Evolutionary conservation across 2,797 vertebrate species (phyloP), one percentile per base, ranked within the genome.

Genomic region (Rhinogobio ventralis): DNA sequence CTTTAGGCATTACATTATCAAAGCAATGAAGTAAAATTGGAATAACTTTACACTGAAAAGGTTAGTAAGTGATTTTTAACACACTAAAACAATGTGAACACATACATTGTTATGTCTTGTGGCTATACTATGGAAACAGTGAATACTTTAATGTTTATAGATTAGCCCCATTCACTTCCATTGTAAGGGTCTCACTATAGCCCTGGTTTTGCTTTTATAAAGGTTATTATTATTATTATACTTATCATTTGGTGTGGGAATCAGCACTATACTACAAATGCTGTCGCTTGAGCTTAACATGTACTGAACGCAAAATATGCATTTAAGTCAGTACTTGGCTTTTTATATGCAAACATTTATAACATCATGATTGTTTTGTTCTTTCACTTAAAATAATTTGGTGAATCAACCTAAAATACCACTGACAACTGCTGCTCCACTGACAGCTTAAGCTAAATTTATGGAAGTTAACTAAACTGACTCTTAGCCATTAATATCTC

Each of bases 401-500:
- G 8, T 57, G 23, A 71, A 49, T 84, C 73, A 83, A 15, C 25
- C 20, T 60, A 62, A 81, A 68, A 49, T 66, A 36, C 25, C 42
- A 42, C 74, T 39, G 28, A 83, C 87, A 68, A 42, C 86, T 90
- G 92, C 81, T 90, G 49, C 92, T 89, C 88, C 87, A 68, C 42
- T 88, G 91, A 86, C 69, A 86, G 71, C 85, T 77, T 73, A 86
- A 79, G 87, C 91, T 91, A 87, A 73, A 87, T 87, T 84, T 87
- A 89, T 88, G 78, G 86, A 46, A 76, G 74, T 84, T 72, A 90
- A 64, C 89, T 90, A 89, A 92, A 85, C 81, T 90, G 93, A 93
- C 91, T 90, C 92, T 92, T 82, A 86, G 20, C 84, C 91, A 93
- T 94, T 93, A 94, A 93, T 91, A 90, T 85, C 81, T 85, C 87